These are phyloP conservation scores for Argopecten irradians DNA, from an alignment of 1,140 invertebrate genomes.

Conservation along the genomic window DNA sequence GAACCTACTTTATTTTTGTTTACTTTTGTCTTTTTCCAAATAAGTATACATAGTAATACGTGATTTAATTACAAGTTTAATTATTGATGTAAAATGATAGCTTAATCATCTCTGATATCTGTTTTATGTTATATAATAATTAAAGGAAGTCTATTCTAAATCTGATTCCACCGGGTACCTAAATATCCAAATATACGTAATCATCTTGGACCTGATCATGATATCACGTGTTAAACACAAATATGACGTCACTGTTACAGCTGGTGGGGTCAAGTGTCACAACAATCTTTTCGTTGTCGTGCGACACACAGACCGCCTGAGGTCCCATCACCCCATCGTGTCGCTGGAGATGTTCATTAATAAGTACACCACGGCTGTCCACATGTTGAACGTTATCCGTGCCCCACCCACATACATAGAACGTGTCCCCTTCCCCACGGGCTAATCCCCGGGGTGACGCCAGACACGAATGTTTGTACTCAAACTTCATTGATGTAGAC, in stretches of 20 bases:
- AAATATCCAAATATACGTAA: too few relatives aligned
- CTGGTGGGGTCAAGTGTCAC: conserved; percentile 44
- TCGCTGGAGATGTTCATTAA: conserved; percentile 31
- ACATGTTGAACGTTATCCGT: conserved; percentile 46
- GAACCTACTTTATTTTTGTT: too few relatives aligned
- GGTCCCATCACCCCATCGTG: conserved; percentile 44
- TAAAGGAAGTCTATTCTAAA: too few relatives aligned
- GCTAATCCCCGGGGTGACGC: conserved; percentile 45
- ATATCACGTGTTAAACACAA: conserved; percentile 28
- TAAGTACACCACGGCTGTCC: conserved; percentile 33
- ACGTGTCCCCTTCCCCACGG: conserved; percentile 15
- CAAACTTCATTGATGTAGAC: conserved; percentile 13
- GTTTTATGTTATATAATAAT: too few relatives aligned
- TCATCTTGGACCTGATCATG: too few relatives aligned
- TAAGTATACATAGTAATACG: too few relatives aligned
- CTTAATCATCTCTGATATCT: too few relatives aligned
- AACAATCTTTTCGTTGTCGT: conserved; percentile 27
- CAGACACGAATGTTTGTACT: conserved; percentile 31
- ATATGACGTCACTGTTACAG: conserved; percentile 41
- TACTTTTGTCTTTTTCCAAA: too few relatives aligned
- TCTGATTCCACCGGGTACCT: too few relatives aligned
- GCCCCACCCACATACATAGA: conserved; percentile 48
- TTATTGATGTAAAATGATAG: too few relatives aligned
- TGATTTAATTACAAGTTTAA: too few relatives aligned
- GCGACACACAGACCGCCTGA: conserved; percentile 34